These are phyloP conservation scores for Hystrix cristata DNA, from an alignment of 2,113 vertebrate species.

Conservation along the genomic window DNA sequence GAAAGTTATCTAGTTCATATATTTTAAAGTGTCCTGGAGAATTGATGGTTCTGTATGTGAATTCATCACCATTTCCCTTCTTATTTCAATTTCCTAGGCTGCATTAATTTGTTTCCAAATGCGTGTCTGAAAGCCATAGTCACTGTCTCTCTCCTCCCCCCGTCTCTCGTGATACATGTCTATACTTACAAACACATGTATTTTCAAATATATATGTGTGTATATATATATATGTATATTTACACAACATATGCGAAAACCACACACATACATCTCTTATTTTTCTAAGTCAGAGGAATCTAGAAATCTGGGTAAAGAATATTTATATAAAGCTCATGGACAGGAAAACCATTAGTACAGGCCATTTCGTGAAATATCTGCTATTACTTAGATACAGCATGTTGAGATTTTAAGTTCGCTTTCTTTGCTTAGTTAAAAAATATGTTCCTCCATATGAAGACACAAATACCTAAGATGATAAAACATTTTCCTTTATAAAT, in stretches of 20 bases:
- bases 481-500: slow-evolving; percentile 3
- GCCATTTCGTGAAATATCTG: not conserved
- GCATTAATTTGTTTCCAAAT: not conserved
- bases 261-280: not conserved
- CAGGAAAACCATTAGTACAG: not conserved
- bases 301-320: not conserved
- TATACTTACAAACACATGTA: not conserved
- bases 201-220: not conserved
- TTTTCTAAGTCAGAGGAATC: not conserved
- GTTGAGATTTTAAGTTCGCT: not conserved
- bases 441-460: not conserved
- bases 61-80: not conserved
- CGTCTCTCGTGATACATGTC: not conserved
- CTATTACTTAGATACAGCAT: not conserved
- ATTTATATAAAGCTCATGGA: not conserved
- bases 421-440: not conserved
- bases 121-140: not conserved
- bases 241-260: not conserved
- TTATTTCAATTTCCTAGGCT: not conserved
- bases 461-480: not conserved
- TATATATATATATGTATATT: not conserved
- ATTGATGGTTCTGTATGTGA: not conserved
- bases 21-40: not conserved
- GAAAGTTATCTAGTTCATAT: not conserved
- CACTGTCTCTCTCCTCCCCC: not conserved